These are phyloP conservation scores for Scolopax mira DNA, from an alignment of 2,113 vertebrate genomes.

Conservation along the genomic window DNA sequence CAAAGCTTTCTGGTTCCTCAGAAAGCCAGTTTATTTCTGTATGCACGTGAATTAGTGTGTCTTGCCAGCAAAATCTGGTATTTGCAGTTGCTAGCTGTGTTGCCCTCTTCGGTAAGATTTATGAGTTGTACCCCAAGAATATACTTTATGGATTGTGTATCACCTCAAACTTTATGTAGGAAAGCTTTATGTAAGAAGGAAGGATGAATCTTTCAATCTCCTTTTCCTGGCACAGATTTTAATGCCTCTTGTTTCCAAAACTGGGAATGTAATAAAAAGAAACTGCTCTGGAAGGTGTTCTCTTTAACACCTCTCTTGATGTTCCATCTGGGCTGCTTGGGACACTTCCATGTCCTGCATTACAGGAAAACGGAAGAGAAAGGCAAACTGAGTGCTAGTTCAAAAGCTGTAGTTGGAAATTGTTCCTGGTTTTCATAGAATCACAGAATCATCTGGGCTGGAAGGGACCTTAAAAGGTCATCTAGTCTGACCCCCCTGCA, in stretches of 20 bases:
- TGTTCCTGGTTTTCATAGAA: background rate
- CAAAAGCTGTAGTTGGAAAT: background rate
- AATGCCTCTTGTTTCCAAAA: slow-evolving; percentile 29
- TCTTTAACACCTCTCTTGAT: slow-evolving; percentile 26
- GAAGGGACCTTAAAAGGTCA: no score
- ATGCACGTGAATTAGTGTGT: fast-evolving
- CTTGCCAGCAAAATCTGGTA: background rate
- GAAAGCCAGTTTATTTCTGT: background rate
- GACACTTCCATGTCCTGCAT: background rate
- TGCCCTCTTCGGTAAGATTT: background rate
- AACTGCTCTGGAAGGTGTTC: slow-evolving; percentile 17
- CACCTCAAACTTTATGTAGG: background rate
- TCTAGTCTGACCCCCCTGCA: no score
- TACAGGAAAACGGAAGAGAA: background rate
- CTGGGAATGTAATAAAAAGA: slow-evolving; percentile 5
- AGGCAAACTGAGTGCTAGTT: background rate
- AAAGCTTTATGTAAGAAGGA: background rate
- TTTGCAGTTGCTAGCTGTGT: background rate
- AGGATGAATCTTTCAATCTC: background rate
- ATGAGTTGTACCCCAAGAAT: background rate
- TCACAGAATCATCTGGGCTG: no score
- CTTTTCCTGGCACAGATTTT: slow-evolving; percentile 22
- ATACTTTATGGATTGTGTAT: background rate
- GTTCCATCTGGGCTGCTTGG: slow-evolving; percentile 42
- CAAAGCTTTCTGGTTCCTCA: background rate